Evolutionary conservation across 2,113 vertebrate genomes (phyloP), one percentile per base, ranked within the genome.

Genomic region (Hepsetus odoe): DNA sequence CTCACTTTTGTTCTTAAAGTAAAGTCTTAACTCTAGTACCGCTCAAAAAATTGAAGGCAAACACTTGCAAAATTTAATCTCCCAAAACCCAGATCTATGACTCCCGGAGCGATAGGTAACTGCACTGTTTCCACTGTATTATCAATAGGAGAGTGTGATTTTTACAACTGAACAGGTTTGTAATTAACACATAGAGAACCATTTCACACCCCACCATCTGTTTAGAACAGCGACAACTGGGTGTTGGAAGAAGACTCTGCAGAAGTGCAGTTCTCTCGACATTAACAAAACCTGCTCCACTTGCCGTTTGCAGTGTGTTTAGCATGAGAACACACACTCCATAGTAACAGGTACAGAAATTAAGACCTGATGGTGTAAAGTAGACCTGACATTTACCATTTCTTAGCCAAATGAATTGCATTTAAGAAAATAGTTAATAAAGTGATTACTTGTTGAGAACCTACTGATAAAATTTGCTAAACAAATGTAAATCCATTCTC

Each of bases 181-280:
- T 70, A 80, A 80, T 80, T 80, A 80, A 80, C 72, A 80, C 79
- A 18, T 51, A 75, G 72, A 74, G 33, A 75, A 74, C 51, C 72
- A 69, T 59, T 80, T 80, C 79, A 80, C 79, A 80, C 79, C 55
- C 42, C 11, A 55, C 79, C 79, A 80, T 80, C 79, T 80, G 79
- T 18, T 75, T 51, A 61, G 53, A 18, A 49, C 79, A 59, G 22
- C 26, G 9, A 55, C 51, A 40, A 30, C 65, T 14, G 33, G 33
- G 55, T 58, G 65, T 53, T 22, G 38, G 22, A 49, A 55, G 72
- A 75, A 75, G 64, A 67, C 51, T 33, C 35, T 67, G 62, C 14
- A 18, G n/a, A 20, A 77, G 28, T 14, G 14, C 30, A 20, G 28
- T 38, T 56, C 74, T 58, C 49, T 42, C 28, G 26, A 76, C n/a